Base-by-base conservation (phyloP, 2,113 vertebrate species). In the Mesoclemmys tuberculata region DNA sequence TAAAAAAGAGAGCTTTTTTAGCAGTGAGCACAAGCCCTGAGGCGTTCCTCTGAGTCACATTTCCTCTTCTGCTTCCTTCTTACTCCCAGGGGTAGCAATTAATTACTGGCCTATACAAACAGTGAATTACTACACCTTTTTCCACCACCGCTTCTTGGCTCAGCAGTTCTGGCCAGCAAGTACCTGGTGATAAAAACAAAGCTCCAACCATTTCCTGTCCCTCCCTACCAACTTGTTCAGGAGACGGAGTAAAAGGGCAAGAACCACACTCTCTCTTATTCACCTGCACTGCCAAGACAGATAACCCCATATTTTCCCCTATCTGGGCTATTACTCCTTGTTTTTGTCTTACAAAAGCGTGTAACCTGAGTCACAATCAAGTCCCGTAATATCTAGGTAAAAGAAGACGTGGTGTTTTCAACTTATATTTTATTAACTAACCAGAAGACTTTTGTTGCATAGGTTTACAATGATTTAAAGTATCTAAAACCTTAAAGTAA, bases 161-260 rank as follows among this genome's bases (percentile, higher is more conserved):
- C 1, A 0, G 10, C 46, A 0, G 0, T 21, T 46, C 41, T 6
- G 61, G 44, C 71, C 58, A 74, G 46, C 61, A 88, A 64, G 21
- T 41, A 2, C 41, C 9, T 29, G 21, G 79, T 1, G 51, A 38
- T 5, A 48, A 38, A 88, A 82, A 74, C 0, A 0, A 5, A 71
- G 48, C 74, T 48, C 49, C 24, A 24, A 0, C 7, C 58, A 8
- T 27, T 4, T 58, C 19, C 27, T 21, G 22, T n/a, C 44, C 4
- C 5, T 80, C 48, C 2, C 10, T 10, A 21, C 0, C 12, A n/a
- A 4, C 7, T 22, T 41, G 55, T 9, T 75, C 4, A 24, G 85
- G 44, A 24, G 89, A 89, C n/a, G 41, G 35, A 80, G 58, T 3
- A 5, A 38, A 2, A 82, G 38, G 5, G 27, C 10, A 52, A 55